Base-by-base conservation (phyloP, 2,113 vertebrate genomes). In the Leptobrachium ailaonicum region DNA sequence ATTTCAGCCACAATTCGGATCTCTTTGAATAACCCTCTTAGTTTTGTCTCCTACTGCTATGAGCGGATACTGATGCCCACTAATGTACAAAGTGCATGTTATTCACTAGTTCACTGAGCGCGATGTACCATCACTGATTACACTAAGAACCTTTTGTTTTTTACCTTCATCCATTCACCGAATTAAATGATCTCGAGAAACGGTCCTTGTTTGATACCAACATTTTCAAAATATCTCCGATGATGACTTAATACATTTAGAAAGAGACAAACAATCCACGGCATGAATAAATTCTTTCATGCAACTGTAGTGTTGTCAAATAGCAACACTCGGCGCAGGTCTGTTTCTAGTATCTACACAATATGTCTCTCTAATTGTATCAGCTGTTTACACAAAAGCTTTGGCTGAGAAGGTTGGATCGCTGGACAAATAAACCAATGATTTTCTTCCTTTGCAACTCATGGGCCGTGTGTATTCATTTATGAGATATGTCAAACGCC, bases 341-440 rank as follows among this genome's bases (percentile, higher is more conserved):
- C n/a, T 66, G 62, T 72, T 73, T 64, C 45, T 47, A 43, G 70
- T 66, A 66, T 73, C 44, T 40, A 66, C 77, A 73, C 50, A 11
- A 20, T 12, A 79, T 4, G 45, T 71, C 68, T 79, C 58, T 79
- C 58, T 43, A 62, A 79, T 72, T 72, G 69, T 66, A 44, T 64
- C 13, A 20, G 20, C 2, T 79, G 60, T 79, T 80, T 80, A 67
- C 71, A 80, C 62, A 67, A 73, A 73, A 80, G 71, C 47, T 67
- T 47, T 20, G 7, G n/a, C 11, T 73, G 47, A 80, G 6, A 40
- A 68, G 78, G 42, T 73, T 20, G 58, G 50, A 60, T 66, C 67
- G 78, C 43, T 74, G 60, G 44, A 74, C 54, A 73, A 74, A 74
- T 73, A 56, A 40, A 6, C 13, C 69, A 73, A 54, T 73, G 50